Base-by-base conservation (phyloP, 2,113 vertebrate genomes). In the Peucedramus taeniatus region DNA sequence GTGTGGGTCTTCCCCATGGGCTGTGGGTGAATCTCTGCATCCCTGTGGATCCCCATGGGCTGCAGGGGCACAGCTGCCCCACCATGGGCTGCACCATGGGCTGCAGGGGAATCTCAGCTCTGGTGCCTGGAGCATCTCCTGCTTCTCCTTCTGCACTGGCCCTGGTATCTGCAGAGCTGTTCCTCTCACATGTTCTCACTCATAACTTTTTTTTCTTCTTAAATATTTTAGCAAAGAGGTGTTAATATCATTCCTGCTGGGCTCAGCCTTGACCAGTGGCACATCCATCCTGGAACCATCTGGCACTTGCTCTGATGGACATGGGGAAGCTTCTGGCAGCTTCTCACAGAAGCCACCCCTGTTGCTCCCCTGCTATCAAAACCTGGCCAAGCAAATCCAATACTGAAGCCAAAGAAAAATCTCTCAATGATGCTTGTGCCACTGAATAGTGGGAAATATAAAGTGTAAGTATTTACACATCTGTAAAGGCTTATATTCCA, bases 1-100 rank as follows among this genome's bases (percentile, higher is more conserved):
- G 21, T 4, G 7, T 19, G 33, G 22, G 10, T 23, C 42, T 57
- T 24, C 37, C 44, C 26, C 53, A 31, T 1, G 31, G 5, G 44
- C 61, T 59, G 20, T 2, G 1, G 60, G 20, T 42, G 70, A 28
- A 40, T 40, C 24, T n/a, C 42, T 75, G 82, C 60, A 65, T 85
- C n/a, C 59, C 50, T 2, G 4, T 47, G 30, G 2, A 0, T 3
- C 40, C 15, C 16, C 61, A 12, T 15, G 33, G 27, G 51, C n/a
- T 57, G 78, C 51, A 68, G 51, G n/a, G 42, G 18, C 53, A 49
- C 64, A 47, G 63, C 42, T 68, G 17, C n/a, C 17, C 57, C 53
- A 9, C 53, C 53, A n/a, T 26, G 53, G 53, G 14, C 42, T 45
- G 33, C 40, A 39, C 50, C 42, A n/a, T 0, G 0, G 40, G 6